These are phyloP conservation scores for Hydriomena furcata DNA, from an alignment of 2,888 invertebrate genomes.

Conservation along the genomic window DNA sequence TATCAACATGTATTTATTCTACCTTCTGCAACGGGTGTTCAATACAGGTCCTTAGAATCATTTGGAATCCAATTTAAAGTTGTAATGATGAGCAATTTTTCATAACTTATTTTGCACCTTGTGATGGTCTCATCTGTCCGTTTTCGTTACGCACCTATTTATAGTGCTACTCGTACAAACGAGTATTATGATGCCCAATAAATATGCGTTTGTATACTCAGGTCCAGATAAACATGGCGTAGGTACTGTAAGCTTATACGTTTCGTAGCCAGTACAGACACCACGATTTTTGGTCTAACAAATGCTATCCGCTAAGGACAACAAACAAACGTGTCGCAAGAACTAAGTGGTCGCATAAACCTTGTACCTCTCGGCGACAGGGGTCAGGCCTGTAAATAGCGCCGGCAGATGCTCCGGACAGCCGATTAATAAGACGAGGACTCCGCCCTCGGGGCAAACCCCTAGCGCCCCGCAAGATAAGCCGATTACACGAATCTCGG, in stretches of 20 bases:
- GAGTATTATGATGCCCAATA: too few relatives aligned
- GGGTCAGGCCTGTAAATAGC: conserved; percentile 72
- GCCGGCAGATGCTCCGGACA: conserved; percentile 79
- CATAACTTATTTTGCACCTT: conserved; percentile 33
- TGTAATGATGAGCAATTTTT: conserved; percentile 29
- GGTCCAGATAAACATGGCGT: background rate
- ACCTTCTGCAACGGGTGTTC: conserved; percentile 17
- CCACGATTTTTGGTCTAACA: conserved; percentile 31
- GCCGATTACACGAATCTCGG: conserved; percentile 63
- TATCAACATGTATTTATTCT: conserved; percentile 21
- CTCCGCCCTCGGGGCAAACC: conserved; percentile 62
- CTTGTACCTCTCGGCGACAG: conserved; percentile 47
- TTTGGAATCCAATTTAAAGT: conserved; percentile 32
- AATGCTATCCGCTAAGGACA: conserved; percentile 37
- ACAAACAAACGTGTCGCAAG: conserved; percentile 58
- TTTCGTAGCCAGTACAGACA: background rate
- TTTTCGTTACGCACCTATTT: too few relatives aligned
- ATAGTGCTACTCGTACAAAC: too few relatives aligned
- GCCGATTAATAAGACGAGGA: conserved; percentile 78
- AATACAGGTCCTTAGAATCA: conserved; percentile 26
- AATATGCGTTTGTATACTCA: too few relatives aligned
- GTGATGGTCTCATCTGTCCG: conserved; percentile 18
- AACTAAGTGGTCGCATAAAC: conserved; percentile 56
- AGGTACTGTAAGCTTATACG: too few relatives aligned
- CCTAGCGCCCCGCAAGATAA: conserved; percentile 58